Conservation (phyloP, 2,888 invertebrate genomes). For the Stenchaetothrips biformis region DNA sequence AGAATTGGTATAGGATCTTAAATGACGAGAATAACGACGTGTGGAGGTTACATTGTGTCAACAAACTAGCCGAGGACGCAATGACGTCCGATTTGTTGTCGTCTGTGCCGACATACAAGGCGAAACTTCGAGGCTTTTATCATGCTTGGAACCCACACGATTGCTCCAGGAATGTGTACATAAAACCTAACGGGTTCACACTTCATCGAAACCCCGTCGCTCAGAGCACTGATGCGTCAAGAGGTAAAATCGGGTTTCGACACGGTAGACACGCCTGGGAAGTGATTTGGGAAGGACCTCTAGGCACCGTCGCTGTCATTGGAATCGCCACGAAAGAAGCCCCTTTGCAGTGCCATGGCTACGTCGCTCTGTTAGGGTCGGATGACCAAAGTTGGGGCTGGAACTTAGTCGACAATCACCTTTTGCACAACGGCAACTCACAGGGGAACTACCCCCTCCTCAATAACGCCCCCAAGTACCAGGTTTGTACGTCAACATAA, state of each 20-base stretch:
- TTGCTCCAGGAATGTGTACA: conserved; percentile 93
- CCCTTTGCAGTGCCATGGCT: conserved; percentile 87
- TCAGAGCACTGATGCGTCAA: conserved; percentile 93
- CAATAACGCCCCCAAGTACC: conserved; percentile 96
- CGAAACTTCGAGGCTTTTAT: conserved; percentile 86
- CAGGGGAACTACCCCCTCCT: conserved; percentile 90
- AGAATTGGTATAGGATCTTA: conserved; percentile 84
- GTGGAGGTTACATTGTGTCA: conserved; percentile 85
- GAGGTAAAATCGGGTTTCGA: conserved; percentile 84
- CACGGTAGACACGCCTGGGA: conserved; percentile 96
- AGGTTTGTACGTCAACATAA: conserved; percentile 54
- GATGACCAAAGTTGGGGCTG: conserved; percentile 99
- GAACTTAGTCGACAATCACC: conserved; percentile 97
- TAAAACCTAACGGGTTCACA: conserved; percentile 95
- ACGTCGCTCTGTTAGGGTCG: conserved; percentile 88
- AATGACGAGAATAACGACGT: conserved; percentile 92
- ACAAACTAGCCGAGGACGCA: conserved; percentile 79
- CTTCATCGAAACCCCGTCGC: conserved; percentile 97
- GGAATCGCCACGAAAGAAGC: conserved; percentile 94
- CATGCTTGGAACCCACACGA: conserved; percentile 98
- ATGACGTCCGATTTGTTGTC: conserved; percentile 87
- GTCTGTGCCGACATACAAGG: conserved; percentile 83
- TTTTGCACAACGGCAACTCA: conserved; percentile 92
- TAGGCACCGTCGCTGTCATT: conserved; percentile 96
- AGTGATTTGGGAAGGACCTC: conserved; percentile 96